Evolutionary conservation across 2,797 vertebrate species (phyloP).

Genomic region (Parambassis ranga): DNA sequence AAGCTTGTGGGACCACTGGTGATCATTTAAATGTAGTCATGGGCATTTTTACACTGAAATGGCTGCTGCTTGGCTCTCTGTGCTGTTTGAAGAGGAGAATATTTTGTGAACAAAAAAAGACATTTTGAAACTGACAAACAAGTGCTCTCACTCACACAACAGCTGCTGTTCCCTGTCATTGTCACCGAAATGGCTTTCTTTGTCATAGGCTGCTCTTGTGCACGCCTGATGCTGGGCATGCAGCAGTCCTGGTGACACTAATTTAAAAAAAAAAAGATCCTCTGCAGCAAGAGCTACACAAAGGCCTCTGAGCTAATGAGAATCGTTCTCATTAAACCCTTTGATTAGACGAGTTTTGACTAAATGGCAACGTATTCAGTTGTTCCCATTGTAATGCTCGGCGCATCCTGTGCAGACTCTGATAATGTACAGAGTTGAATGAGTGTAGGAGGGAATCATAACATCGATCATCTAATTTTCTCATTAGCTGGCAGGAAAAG

Average conservation of each 20-base stretch:
- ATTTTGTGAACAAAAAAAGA: background rate
- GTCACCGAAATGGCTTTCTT: slow-evolving; percentile 4
- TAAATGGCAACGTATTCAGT: background rate
- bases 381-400: background rate
- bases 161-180: slow-evolving; percentile 9
- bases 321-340: background rate
- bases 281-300: background rate
- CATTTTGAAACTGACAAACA: slow-evolving; percentile 19
- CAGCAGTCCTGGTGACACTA: background rate
- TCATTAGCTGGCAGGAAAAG: slow-evolving; percentile 42
- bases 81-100: background rate
- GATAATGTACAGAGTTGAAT: slow-evolving; percentile 21
- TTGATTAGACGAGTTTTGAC: background rate
- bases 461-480: slow-evolving; percentile 47
- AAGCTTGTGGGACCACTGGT: background rate
- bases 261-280: background rate
- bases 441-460: slow-evolving; percentile 31
- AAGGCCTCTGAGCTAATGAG: slow-evolving; percentile 1
- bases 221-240: background rate
- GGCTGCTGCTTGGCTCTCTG: background rate
- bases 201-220: slow-evolving; percentile 3
- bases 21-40: background rate
- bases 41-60: background rate
- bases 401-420: background rate
- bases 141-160: background rate